These are phyloP conservation scores for Furnarius figulus DNA, from an alignment of 2,113 vertebrate genomes.

Conservation along the genomic window DNA sequence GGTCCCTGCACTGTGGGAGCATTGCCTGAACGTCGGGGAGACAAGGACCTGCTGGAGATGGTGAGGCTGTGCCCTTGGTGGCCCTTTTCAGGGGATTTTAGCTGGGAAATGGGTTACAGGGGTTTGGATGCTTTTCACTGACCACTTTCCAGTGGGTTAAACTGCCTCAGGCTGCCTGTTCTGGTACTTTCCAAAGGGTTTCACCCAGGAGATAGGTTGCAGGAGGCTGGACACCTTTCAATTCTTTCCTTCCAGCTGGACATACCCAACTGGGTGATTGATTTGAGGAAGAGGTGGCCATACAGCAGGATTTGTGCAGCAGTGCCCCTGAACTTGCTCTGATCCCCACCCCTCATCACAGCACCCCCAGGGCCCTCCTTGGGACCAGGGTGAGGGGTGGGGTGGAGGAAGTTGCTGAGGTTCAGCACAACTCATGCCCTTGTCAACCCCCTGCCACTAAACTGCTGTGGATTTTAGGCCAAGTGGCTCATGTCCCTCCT, in stretches of 20 bases:
- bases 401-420: neutral
- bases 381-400: neutral
- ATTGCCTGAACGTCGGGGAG: neutral
- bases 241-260: neutral
- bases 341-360: neutral
- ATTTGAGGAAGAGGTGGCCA: neutral
- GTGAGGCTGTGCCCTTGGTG: neutral
- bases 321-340: neutral
- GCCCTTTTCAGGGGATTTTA: neutral
- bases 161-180: fast-evolving
- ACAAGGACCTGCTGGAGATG: neutral
- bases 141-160: neutral
- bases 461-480: neutral
- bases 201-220: neutral
- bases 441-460: neutral
- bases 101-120: neutral
- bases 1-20: neutral
- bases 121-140: neutral
- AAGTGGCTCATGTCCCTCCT: neutral
- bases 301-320: neutral
- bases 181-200: neutral
- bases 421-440: neutral
- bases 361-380: neutral
- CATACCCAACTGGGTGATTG: neutral
- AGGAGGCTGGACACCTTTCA: neutral